Base-by-base conservation (phyloP, 2,113 vertebrate species). In the Neofelis nebulosa region DNA sequence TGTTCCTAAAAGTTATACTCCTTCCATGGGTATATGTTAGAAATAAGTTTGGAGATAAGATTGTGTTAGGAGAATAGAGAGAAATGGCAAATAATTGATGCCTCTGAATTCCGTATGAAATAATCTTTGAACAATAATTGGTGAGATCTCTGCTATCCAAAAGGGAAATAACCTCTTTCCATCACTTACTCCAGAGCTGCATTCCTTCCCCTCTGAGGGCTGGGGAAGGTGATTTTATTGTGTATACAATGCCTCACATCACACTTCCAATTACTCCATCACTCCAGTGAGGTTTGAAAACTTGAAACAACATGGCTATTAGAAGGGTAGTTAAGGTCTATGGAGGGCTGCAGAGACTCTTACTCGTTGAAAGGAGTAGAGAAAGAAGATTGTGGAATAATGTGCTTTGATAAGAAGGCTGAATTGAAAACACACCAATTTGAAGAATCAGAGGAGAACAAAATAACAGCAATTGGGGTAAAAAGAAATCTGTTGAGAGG, bases 121-220 rank as follows among this genome's bases (percentile, higher is more conserved):
- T n/a, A n/a, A 69, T 78, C 7, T 41, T 71, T 96, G 36, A 91
- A n/a, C 21, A 86, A 66, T 89, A 82, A 79, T 87, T 92, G 84
- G 12, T 81, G 38, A 68, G 21, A 68, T 89, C 33, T 23, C 3
- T 21, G 29, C 69, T 89, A 27, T 52, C 55, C 33, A 84, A 74
- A 57, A 68, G 89, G 36, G 14, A 89, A 94, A 88, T 52, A 68
- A 68, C 18, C 23, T 73, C 25, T 65, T 48, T 87, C 69, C 79
- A 15, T 78, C 69, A 76, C 61, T 91, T 57, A 41, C 61, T 82
- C 50, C 61, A 36, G 69, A 63, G 41, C 3, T 41, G 61, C 1
- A 2, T 29, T 48, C n/a, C 4, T 14, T 91, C 41, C n/a, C 73
- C 61, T 76, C 55, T 41, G 57, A 90, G 45, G 48, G 5, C 41